phyloP scores from a whole-genome alignment of 1,140 invertebrate genomes.

The Portunus trituberculatus region DNA sequence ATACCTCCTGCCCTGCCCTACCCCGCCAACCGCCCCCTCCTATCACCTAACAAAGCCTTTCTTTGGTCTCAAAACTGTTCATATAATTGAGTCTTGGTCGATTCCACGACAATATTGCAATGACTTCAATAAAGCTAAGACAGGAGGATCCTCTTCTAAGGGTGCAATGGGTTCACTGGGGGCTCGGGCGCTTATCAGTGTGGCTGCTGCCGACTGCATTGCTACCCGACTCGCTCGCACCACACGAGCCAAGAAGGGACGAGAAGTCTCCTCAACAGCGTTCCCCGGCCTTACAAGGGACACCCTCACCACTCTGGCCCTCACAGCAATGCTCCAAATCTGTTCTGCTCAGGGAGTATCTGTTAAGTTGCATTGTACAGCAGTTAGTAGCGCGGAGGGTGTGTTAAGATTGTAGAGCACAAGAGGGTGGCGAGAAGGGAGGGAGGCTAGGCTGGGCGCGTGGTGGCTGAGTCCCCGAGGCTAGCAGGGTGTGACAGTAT shows the following conservation, averaged over 20 bases:
- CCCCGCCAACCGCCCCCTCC: neutral
- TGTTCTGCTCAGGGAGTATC: constrained; percentile 54
- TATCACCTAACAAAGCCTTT: neutral
- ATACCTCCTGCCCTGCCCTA: neutral
- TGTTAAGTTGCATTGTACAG: constrained; percentile 51
- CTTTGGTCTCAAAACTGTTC: neutral
- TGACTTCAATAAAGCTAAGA: neutral
- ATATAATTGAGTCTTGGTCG: neutral
- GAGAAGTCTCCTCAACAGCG: neutral
- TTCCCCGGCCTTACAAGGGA: neutral
- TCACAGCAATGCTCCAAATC: constrained; percentile 26
- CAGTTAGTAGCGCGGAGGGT: constrained; percentile 50
- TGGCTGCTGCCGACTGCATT: constrained; percentile 27
- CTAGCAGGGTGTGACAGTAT: constrained; percentile 32
- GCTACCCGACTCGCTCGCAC: neutral
- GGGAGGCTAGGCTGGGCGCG: constrained; percentile 28
- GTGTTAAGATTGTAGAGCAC: constrained; percentile 47
- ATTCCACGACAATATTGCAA: neutral
- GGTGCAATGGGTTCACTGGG: constrained; percentile 24
- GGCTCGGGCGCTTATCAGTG: constrained; percentile 32
- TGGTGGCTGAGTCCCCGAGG: constrained; percentile 9
- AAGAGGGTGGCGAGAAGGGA: constrained; percentile 16
- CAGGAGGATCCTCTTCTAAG: neutral
- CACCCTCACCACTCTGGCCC: constrained; percentile 24
- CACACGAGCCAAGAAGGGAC: constrained; percentile 1